Evolutionary conservation across 2,797 vertebrate species (phyloP), one percentile per base, ranked within the genome.

Genomic region (Anabacerthia variegaticeps): DNA sequence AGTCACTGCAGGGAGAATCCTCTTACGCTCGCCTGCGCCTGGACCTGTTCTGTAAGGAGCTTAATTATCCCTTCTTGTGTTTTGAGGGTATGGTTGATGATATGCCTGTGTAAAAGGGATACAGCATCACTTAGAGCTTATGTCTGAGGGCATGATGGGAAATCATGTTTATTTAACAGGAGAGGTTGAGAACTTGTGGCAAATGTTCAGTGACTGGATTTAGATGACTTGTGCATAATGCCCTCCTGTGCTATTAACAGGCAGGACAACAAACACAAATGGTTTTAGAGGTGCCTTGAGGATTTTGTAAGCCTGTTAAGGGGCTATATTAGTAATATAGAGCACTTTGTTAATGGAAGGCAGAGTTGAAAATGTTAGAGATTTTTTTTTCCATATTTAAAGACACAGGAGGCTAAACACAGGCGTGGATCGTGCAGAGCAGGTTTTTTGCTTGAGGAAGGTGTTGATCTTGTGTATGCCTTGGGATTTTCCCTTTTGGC

Each of bases 401-500:
- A 52, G 46, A 43, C 21, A 54, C 0, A 7, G 55, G 44, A 92
- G 43, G 41, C 44, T 88, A 46, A 85, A 58, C 28, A 55, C 15
- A 65, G 39, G 52, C 46, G 44, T 34, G 41, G 63, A 58, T 82
- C 52, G 28, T 27, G 62, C 43, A 63, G 91, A 90, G 34, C 72
- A 92, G 68, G 63, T 79, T 92, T 94, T 91, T 92, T 87, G 77
- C 69, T 63, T 91, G 56, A 86, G 44, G 74, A 90, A 62, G 76
- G 56, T 79, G 62, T 88, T 78, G 32, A 68, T 89, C 5, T 1
- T 89, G 7, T 91, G 55, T 66, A 75, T 73, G 58, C 76, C n/a
- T 93, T 83, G 85, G 59, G 52, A 78, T 95, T 95, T 97, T 88
- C 88, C 92, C 58, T 88, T 83, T 82, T 93, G 89, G 92, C 92